Conservation (phyloP, 2,113 vertebrate genomes). For the Corythornis madagascariensis region DNA sequence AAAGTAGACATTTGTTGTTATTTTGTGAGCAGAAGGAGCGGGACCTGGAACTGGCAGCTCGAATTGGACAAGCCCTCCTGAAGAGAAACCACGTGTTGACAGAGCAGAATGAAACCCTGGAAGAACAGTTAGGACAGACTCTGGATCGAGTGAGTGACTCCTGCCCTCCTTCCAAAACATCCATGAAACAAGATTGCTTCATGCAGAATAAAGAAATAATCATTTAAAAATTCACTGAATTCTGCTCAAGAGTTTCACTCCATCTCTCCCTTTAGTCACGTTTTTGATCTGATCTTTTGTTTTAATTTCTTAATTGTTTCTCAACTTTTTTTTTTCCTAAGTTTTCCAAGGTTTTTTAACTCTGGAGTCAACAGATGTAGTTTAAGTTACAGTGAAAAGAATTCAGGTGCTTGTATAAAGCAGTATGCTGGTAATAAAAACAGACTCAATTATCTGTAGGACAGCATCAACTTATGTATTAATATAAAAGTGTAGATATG, state of each 20-base stretch:
- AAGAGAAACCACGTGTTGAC: slow-evolving; percentile 90
- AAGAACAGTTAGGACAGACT: slow-evolving; percentile 91
- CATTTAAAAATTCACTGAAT: neutral
- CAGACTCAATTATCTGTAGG: neutral
- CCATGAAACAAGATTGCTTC: neutral
- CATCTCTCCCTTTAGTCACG: neutral
- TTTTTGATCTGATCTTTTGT: neutral
- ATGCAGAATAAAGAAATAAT: neutral
- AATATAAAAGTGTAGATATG: neutral
- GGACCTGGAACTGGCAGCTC: slow-evolving; percentile 94
- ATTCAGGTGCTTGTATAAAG: neutral
- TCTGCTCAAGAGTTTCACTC: neutral
- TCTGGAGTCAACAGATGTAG: neutral
- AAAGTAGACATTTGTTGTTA: neutral
- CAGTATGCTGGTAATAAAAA: neutral
- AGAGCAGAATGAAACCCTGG: slow-evolving; percentile 91
- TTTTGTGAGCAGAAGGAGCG: slow-evolving; percentile 86
- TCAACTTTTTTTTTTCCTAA: neutral
- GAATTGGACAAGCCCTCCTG: slow-evolving; percentile 95
- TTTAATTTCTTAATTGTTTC: neutral
- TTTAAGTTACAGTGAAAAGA: neutral
- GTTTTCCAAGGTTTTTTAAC: neutral
- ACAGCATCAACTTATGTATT: neutral
- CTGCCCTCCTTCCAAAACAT: too few relatives aligned
- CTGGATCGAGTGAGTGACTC: slow-evolving; percentile 86